A percentile compares a stretch with the other conserved stretches of the same genome.
These are phyloP conservation scores for Girardinus metallicus DNA, from an alignment of 2,797 vertebrate species.

Conservation along the genomic window DNA sequence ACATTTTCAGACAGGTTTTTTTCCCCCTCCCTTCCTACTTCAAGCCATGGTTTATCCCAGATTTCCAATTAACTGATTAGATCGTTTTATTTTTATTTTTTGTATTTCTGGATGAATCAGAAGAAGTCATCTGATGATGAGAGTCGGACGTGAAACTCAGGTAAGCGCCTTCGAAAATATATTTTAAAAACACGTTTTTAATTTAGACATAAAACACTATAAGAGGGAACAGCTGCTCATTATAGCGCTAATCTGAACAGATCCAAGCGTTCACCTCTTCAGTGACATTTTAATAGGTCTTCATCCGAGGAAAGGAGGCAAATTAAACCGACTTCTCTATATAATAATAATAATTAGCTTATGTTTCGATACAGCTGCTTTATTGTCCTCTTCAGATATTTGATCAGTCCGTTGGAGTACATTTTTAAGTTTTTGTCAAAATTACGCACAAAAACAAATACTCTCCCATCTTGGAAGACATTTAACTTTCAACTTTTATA, in stretches of 20 bases:
- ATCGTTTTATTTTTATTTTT: neutral
- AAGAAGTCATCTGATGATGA: constrained; percentile 43
- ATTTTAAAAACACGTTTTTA: neutral
- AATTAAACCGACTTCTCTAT: too few species aligned
- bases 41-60: constrained; percentile 10
- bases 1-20: neutral
- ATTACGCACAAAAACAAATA: neutral
- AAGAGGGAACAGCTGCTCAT: too few species aligned
- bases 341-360: neutral
- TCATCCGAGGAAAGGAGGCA: neutral
- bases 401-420: neutral
- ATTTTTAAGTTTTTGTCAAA: neutral
- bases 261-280: neutral
- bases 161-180: constrained; percentile 33
- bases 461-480: neutral
- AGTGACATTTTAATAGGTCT: neutral
- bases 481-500: neutral
- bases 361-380: neutral
- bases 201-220: neutral
- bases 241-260: neutral
- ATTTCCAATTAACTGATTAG: constrained; percentile 2
- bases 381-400: neutral
- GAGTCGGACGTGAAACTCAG: constrained; percentile 44
- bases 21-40: neutral
- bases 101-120: constrained; percentile 32